Base-by-base conservation (phyloP, 2,888 invertebrate species). In the Microplitis manilae region DNA sequence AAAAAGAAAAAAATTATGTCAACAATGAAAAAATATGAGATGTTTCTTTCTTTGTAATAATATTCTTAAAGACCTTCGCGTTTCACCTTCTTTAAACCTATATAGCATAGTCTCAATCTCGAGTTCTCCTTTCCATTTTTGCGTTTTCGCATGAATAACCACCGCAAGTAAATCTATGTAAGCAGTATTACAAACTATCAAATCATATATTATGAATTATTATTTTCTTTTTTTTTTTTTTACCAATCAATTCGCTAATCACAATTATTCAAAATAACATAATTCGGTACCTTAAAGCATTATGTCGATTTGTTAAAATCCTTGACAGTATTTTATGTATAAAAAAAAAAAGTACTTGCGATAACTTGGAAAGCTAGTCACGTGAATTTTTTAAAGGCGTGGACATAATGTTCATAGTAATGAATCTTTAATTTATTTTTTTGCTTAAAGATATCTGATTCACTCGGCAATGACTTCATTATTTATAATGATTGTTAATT, bases 361-460 rank as follows among this genome's bases (percentile, higher is more conserved):
- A 62, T 67, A 30, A 62, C 64, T 72, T 72, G 72, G 41, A 72
- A 72, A 72, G 62, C 72, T 17, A 40, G 64, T 72, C 72, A 72
- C 72, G 72, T 72, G 61, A 15, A 61, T 61, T 17, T 15, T 13
- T n/a, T 5, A 69, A 69, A 50, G 41, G 50, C 41, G 69, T 50
- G 13, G 50, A 50, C 13, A 50, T 50, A 50, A 69, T 69, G 9
- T 68, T 39, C 40, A 50, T 69, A 41, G 41, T 50, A 50, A 13
- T 50, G 30, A 30, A 17, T 68, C 17, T 62, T 50, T 17, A 59
- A 9, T 50, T 50, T 60, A 65, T 30, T 41, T 39, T 30, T 41
- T 70, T 70, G 15, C 50, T n/a, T 8, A 59, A 70, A 9, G 13
- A 15, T 70, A 41, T 40, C n/a, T 38, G 13, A 71, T 50, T 60